Evolutionary conservation across 2,888 invertebrate genomes (phyloP).

Genomic region (Leptogaster cylindrica): DNA sequence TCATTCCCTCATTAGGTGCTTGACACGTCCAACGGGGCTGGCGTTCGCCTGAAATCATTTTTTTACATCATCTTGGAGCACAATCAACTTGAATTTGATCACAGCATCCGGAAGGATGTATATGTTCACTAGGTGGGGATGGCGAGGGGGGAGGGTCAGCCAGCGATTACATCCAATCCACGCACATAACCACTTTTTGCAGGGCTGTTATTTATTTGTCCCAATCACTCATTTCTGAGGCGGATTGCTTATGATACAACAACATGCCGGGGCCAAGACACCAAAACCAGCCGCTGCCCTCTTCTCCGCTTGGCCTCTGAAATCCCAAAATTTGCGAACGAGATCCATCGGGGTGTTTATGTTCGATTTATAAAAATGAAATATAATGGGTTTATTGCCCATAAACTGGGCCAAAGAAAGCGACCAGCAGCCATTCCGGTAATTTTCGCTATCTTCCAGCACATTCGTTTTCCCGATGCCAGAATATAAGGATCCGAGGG

Average conservation of each 20-base stretch:
- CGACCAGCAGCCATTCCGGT: slow-evolving; percentile 39
- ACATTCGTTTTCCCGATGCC: slow-evolving; percentile 44
- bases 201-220: background rate
- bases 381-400: slow-evolving; percentile 46
- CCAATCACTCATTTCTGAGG: slow-evolving; percentile 22
- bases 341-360: slow-evolving; percentile 39
- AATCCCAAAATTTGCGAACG: slow-evolving; percentile 44
- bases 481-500: slow-evolving; percentile 43
- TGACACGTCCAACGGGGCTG: slow-evolving; percentile 19
- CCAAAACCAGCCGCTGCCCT: slow-evolving; percentile 36
- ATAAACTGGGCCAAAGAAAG: slow-evolving; percentile 46
- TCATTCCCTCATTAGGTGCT: slow-evolving; percentile 40
- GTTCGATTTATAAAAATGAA: slow-evolving; percentile 47
- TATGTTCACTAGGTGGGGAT: too few relatives aligned
- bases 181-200: background rate
- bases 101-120: too few relatives aligned
- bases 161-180: slow-evolving; percentile 5
- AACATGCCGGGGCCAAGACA: background rate
- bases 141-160: too few relatives aligned
- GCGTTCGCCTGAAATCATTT: background rate
- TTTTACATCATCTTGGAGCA: slow-evolving; percentile 24
- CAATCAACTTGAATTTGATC: slow-evolving; percentile 15
- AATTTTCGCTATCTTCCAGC: slow-evolving; percentile 25
- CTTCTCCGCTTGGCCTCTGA: too few relatives aligned
- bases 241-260: slow-evolving; percentile 12